These are phyloP conservation scores for Drosophila nigrodunni DNA, from an alignment of 1,140 invertebrate species.

Conservation along the genomic window DNA sequence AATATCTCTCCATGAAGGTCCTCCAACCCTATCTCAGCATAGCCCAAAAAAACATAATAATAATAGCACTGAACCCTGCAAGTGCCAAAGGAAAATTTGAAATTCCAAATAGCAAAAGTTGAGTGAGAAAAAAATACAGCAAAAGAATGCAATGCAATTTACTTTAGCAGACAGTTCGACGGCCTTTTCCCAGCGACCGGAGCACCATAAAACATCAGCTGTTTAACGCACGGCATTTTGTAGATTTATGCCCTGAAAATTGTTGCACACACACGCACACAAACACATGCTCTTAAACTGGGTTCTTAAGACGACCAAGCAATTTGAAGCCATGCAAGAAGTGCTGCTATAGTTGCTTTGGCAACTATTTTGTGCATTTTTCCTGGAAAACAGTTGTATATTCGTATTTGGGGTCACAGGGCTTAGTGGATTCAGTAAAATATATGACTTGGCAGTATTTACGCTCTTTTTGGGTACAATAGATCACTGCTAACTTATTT, in stretches of 20 bases:
- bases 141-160: conserved; percentile 66
- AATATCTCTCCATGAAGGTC: conserved; percentile 25
- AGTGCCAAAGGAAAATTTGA: conserved; percentile 71
- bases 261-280: conserved; percentile 51
- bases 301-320: conserved; percentile 59
- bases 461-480: neutral
- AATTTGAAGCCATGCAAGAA: conserved; percentile 29
- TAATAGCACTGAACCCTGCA: neutral
- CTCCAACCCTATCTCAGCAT: neutral
- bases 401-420: conserved; percentile 21
- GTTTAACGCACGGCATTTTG: conserved; percentile 67
- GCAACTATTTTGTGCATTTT: conserved; percentile 55
- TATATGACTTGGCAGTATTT: conserved; percentile 61
- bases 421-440: conserved; percentile 47
- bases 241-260: conserved; percentile 72
- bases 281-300: conserved; percentile 17
- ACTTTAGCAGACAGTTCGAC: conserved; percentile 62
- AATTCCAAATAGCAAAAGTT: conserved; percentile 72
- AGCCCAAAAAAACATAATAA: conserved; percentile 9
- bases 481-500: conserved; percentile 10
- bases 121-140: conserved; percentile 33
- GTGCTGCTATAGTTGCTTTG: conserved; percentile 64
- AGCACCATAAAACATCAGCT: conserved; percentile 72
- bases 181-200: conserved; percentile 53
- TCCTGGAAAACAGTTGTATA: conserved; percentile 5